Conservation (phyloP, 1,140 invertebrate genomes). For the Drosophila sp. region DNA sequence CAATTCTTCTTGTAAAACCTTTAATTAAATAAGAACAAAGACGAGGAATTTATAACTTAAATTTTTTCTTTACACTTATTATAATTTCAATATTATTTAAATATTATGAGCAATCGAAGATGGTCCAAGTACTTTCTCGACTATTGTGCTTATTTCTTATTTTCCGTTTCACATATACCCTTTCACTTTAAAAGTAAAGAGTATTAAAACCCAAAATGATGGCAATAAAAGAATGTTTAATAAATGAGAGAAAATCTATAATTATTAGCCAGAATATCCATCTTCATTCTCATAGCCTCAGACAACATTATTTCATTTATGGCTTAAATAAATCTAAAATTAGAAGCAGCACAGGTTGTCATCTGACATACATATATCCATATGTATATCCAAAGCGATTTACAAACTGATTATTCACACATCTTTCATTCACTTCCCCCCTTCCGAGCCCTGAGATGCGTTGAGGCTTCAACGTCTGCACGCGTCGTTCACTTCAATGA, state of each 20-base stretch:
- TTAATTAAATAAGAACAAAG: too few relatives aligned
- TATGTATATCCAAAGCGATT: background rate
- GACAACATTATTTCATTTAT: conserved; percentile 1
- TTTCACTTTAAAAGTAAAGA: too few relatives aligned
- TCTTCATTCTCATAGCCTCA: background rate
- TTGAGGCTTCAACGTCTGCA: conserved; percentile 32
- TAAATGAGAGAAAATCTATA: background rate
- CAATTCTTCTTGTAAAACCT: too few relatives aligned
- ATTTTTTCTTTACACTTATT: too few relatives aligned
- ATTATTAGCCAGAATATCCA: background rate
- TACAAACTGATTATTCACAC: conserved; percentile 6
- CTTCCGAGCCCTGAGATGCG: background rate
- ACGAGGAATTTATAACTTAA: too few relatives aligned
- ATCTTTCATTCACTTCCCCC: background rate
- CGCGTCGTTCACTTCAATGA: conserved; percentile 42
- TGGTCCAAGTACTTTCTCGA: too few relatives aligned
- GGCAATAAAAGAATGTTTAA: background rate
- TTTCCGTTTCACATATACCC: too few relatives aligned
- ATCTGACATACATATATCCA: background rate
- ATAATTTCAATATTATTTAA: too few relatives aligned
- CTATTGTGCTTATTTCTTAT: too few relatives aligned
- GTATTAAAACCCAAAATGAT: too few relatives aligned
- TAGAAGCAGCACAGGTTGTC: background rate
- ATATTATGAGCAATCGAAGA: too few relatives aligned
- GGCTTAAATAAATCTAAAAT: conserved; percentile 3